phyloP scores from a whole-genome alignment of 1,140 invertebrate genomes.

The Penaeus japonicus region DNA sequence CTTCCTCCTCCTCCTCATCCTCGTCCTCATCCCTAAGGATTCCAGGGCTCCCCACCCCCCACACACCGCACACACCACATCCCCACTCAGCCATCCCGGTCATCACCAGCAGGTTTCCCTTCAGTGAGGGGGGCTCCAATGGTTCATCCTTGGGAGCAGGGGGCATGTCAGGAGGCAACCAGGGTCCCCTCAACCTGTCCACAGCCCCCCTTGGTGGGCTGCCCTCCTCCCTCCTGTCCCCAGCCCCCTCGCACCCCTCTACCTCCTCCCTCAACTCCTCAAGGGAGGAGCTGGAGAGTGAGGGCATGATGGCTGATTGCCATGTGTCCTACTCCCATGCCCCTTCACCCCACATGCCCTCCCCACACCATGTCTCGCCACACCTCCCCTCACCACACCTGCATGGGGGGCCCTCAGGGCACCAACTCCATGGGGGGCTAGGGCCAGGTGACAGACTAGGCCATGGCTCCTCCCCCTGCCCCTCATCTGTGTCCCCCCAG shows the following conservation, averaged over 20 bases:
- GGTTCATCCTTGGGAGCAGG: slow-evolving; percentile 14
- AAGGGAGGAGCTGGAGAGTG: slow-evolving; percentile 57
- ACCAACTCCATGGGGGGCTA: slow-evolving; percentile 11
- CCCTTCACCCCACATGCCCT: slow-evolving; percentile 44
- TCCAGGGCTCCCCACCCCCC: slow-evolving; percentile 56
- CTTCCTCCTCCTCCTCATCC: slow-evolving; percentile 38
- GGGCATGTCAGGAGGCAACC: slow-evolving; percentile 26
- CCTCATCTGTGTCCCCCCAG: slow-evolving; percentile 41
- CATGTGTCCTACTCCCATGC: slow-evolving; percentile 47
- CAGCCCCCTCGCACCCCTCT: slow-evolving; percentile 63
- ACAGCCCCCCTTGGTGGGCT: slow-evolving; percentile 52
- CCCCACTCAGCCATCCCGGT: slow-evolving; percentile 59
- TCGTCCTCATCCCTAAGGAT: slow-evolving; percentile 53
- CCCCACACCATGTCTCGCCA: slow-evolving; percentile 34
- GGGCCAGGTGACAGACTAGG: slow-evolving; percentile 24
- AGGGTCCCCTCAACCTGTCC: slow-evolving; percentile 51
- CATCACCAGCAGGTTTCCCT: slow-evolving; percentile 58
- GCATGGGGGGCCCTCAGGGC: slow-evolving; percentile 41
- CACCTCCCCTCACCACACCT: slow-evolving; percentile 60
- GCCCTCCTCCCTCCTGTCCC: slow-evolving; percentile 61
- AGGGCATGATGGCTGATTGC: slow-evolving; percentile 40
- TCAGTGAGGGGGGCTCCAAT: slow-evolving; percentile 51
- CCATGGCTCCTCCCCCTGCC: slow-evolving; percentile 43
- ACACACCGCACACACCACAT: slow-evolving; percentile 58
- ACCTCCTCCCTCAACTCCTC: slow-evolving; percentile 63